phyloP scores from a whole-genome alignment of 1,140 invertebrate genomes.

The Heliconius nattereri region DNA sequence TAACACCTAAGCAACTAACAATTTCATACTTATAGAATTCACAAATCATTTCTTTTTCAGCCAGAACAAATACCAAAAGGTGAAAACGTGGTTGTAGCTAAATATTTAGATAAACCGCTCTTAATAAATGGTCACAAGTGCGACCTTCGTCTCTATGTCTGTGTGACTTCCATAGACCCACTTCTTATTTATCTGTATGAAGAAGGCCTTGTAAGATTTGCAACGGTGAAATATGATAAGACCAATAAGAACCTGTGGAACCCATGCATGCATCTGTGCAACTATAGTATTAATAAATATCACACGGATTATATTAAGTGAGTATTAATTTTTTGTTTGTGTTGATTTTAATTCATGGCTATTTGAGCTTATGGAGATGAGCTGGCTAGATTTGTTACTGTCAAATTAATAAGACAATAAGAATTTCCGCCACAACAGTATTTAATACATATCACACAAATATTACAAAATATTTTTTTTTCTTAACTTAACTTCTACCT shows the following conservation, averaged over 20 bases:
- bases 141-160: conserved; percentile 92
- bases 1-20: too few species aligned
- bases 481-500: too few species aligned
- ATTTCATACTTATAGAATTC: too few species aligned
- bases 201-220: conserved; percentile 92
- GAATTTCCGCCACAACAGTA: too few species aligned
- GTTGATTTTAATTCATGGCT: too few species aligned
- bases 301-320: conserved; percentile 94
- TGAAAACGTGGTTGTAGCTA: conserved; percentile 94
- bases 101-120: conserved; percentile 96
- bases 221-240: conserved; percentile 92
- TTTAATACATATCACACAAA: too few species aligned
- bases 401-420: too few species aligned
- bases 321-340: conserved; percentile 59
- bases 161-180: conserved; percentile 92
- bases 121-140: conserved; percentile 98
- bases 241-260: conserved; percentile 92
- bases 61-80: conserved; percentile 95
- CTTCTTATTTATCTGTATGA: conserved; percentile 93
- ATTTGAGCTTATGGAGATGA: too few species aligned
- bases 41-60: conserved; percentile 74
- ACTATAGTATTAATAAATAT: conserved; percentile 97
- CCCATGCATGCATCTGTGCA: conserved; percentile 96
- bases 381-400: too few species aligned
- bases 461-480: too few species aligned